phyloP scores from a whole-genome alignment of 2,888 invertebrate genomes.

The Phragmatobia fuliginosa region DNA sequence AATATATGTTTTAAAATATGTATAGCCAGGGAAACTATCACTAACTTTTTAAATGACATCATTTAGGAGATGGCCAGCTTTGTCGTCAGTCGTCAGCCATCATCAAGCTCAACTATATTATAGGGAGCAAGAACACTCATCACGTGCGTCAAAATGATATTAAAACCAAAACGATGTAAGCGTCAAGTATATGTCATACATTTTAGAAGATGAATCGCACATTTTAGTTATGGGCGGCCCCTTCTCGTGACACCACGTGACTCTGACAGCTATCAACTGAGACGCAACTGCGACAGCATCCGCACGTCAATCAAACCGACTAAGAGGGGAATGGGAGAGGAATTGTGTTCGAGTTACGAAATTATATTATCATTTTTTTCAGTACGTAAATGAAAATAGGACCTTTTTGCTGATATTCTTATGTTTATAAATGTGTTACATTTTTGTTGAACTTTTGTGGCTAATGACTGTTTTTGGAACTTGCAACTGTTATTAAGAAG shows the following conservation, averaged over 20 bases:
- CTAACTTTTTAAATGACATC: background rate
- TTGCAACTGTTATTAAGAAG: too few relatives aligned
- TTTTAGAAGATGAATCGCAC: conserved; percentile 56
- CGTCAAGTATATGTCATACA: conserved; percentile 39
- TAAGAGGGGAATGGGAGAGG: conserved; percentile 30
- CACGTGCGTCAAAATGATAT: conserved; percentile 17
- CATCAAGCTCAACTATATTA: background rate
- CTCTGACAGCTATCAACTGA: conserved; percentile 64
- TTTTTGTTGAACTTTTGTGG: background rate
- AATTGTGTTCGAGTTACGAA: conserved; percentile 14
- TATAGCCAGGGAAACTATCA: background rate
- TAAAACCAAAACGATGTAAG: conserved; percentile 46
- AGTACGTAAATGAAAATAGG: background rate
- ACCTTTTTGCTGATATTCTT: background rate
- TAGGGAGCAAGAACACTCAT: background rate
- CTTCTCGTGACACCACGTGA: conserved; percentile 59
- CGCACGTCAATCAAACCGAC: conserved; percentile 60
- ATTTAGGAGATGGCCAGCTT: background rate
- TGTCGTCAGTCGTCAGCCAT: background rate
- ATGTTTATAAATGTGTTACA: background rate
- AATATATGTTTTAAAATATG: too few relatives aligned
- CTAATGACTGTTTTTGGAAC: background rate
- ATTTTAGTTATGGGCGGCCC: conserved; percentile 54
- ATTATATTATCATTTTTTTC: conserved; percentile 5
- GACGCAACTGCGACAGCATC: conserved; percentile 61